A percentile compares a stretch with the other conserved stretches of the same genome.
Conservation (phyloP, 2,888 invertebrate species). For the Atethmia centrago region DNA sequence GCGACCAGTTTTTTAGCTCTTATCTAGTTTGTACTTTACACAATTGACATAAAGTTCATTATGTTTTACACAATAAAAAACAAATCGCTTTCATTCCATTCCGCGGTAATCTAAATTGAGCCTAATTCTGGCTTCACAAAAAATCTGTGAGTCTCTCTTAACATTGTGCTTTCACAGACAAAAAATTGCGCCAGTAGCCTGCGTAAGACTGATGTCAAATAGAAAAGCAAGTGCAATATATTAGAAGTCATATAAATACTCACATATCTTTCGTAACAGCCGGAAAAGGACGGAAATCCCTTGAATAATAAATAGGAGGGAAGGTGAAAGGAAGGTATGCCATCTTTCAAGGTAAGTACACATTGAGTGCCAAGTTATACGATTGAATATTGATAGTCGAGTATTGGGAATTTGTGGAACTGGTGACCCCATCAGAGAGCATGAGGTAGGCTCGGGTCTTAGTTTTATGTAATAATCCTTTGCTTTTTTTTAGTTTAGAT, state of each 20-base stretch:
- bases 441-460: background rate
- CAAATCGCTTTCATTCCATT: too few species aligned
- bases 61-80: too few species aligned
- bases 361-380: constrained; percentile 52
- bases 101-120: too few species aligned
- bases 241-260: constrained; percentile 29
- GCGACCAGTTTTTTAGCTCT: too few species aligned
- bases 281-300: constrained; percentile 28
- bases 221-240: constrained; percentile 17
- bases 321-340: constrained; percentile 55
- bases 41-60: too few species aligned
- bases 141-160: constrained; percentile 18
- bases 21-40: too few species aligned
- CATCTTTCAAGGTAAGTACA: constrained; percentile 47
- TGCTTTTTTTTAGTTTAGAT: too few species aligned
- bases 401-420: constrained; percentile 47
- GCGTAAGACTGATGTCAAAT: constrained; percentile 31
- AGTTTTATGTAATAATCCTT: background rate
- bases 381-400: constrained; percentile 48
- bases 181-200: constrained; percentile 27
- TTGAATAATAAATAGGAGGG: constrained; percentile 54
- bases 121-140: constrained; percentile 20
- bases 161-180: background rate
- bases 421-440: constrained; percentile 13
- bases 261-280: constrained; percentile 30